Base-by-base conservation (phyloP, 2,888 invertebrate genomes). In the Apodemia hepburni region DNA sequence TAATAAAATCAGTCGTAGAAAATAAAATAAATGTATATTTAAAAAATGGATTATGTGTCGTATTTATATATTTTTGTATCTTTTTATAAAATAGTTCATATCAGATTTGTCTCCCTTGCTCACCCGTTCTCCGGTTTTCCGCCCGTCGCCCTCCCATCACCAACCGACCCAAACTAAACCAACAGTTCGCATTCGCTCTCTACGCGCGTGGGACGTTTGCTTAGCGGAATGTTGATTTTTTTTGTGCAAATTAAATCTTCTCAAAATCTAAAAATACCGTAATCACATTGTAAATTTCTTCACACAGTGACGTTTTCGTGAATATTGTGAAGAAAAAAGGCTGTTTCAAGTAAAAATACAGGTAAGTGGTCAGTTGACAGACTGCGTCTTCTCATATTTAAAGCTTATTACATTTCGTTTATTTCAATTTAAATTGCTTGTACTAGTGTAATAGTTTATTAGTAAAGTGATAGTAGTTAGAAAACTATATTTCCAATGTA, bases 101-200 rank as follows among this genome's bases (percentile, higher is more conserved):
- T 78, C 75, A 76, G 79, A 79, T 81, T 75, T 77, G 77, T 75
- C 79, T 84, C 82, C 83, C 84, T 81, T 82, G 79, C 75, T 79
- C 76, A 78, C 80, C 83, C 85, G 76, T 81, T 87, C 88, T 87
- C 85, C 84, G 82, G 81, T 85, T 84, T 85, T 85, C 85, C 86
- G 83, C 82, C 85, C 81, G 81, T 80, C 71, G 68, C 71, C 71
- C 69, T 70, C 70, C 45, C 71, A 69, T 66, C 70, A 73, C 68
- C 77, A 75, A 80, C 75, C 78, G 78, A 81, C 78, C 79, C 79
- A 85, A 85, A 82, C 77, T 71, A 77, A 77, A 83, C 81, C 81
- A 82, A 87, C 92, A 93, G 93, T 93, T 92, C 92, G 93, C 92
- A 91, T 92, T 92, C 87, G 88, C 87, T 90, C 84, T 89, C 81